Evolutionary conservation across 2,113 vertebrate species (phyloP).

Genomic region (Centropus bengalensis): DNA sequence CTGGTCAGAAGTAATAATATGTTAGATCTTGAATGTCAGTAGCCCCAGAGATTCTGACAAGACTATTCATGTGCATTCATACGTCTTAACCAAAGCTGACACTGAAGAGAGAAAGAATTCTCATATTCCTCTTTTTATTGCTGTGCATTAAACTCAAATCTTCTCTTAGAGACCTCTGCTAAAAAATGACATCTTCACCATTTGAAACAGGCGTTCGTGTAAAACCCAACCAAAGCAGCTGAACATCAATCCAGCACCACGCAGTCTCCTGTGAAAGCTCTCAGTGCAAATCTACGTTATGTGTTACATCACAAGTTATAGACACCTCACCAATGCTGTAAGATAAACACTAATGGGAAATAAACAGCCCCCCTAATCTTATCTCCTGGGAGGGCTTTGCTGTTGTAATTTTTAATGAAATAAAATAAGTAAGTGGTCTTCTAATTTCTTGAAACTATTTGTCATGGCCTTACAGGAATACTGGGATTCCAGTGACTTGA

Average conservation of each 20-base stretch:
- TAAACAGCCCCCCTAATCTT: background rate
- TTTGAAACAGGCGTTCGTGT: background rate
- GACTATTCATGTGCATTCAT: constrained; percentile 66
- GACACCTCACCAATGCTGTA: background rate
- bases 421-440: background rate
- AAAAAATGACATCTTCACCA: background rate
- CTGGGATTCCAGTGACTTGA: background rate
- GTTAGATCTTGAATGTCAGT: constrained; percentile 61
- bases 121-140: constrained; percentile 63
- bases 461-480: background rate
- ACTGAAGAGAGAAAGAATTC: constrained; percentile 62
- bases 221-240: constrained; percentile 30
- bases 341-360: background rate
- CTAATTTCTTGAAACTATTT: background rate
- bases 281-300: background rate
- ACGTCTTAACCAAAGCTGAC: constrained; percentile 65
- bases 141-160: background rate
- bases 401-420: background rate
- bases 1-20: constrained; percentile 57
- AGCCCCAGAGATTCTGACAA: constrained; percentile 56
- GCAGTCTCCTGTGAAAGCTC: background rate
- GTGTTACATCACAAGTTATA: background rate
- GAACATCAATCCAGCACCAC: background rate
- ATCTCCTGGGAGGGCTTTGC: background rate
- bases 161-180: constrained; percentile 26